Percentiles rank a stretch among this genome's conserved stretches.
phyloP scores from a whole-genome alignment of 2,888 invertebrate species.

The Rhagium mordax region DNA sequence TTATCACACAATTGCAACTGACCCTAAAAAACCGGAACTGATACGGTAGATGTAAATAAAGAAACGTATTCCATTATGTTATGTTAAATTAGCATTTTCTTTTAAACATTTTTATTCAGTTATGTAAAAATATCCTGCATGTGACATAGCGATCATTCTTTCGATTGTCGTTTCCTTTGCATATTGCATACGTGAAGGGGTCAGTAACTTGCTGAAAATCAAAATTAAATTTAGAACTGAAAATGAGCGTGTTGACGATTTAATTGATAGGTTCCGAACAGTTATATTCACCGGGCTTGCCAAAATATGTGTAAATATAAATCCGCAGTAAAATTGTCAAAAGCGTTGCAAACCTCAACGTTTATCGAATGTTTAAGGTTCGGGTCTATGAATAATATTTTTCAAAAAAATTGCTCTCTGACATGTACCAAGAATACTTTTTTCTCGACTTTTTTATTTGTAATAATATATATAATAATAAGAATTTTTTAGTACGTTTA shows the following conservation, averaged over 20 bases:
- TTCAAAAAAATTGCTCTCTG: too few relatives aligned
- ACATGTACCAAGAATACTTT: too few relatives aligned
- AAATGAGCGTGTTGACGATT: background rate
- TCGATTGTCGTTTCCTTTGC: background rate
- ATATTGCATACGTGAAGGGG: background rate
- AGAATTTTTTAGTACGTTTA: too few relatives aligned
- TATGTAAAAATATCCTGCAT: slow-evolving; percentile 9
- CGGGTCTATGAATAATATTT: too few relatives aligned
- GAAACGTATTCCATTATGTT: slow-evolving; percentile 1
- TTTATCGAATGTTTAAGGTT: too few relatives aligned
- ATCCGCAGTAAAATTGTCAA: background rate
- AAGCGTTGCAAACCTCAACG: too few relatives aligned
- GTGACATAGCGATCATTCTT: background rate
- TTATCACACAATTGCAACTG: background rate
- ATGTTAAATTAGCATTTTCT: background rate
- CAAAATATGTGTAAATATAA: background rate
- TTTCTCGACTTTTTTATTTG: too few relatives aligned
- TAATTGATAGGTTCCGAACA: background rate
- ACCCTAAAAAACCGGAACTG: background rate
- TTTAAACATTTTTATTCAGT: slow-evolving; percentile 13
- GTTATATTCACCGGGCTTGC: background rate
- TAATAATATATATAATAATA: too few relatives aligned
- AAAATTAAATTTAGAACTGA: background rate
- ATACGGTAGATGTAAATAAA: slow-evolving; percentile 8
- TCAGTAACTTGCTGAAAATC: background rate